Base-by-base conservation (phyloP, 2,888 invertebrate genomes). In the Actias luna region DNA sequence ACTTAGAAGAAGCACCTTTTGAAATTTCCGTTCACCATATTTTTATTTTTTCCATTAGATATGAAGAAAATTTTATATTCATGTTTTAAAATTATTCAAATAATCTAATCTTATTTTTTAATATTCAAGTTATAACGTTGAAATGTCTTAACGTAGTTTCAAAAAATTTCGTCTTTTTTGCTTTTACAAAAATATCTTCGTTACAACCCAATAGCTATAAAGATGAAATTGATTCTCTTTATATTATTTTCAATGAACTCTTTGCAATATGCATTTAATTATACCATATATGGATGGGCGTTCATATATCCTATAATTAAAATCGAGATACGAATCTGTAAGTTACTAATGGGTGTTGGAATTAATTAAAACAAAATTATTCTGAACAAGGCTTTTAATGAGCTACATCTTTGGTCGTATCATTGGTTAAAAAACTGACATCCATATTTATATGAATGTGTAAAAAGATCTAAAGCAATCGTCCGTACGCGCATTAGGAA, bases 381-480 rank as follows among this genome's bases (percentile, higher is more conserved):
- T 84, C 85, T 83, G 84, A 91, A 92, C 90, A 89, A 89, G 79
- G 80, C 78, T 92, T 59, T 92, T 92, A 92, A 84, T 93, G 82
- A 84, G 82, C 92, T 92, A 92, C 88, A 85, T 94, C 94, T 94
- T 94, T 94, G 94, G 94, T 94, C 94, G 92, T 93, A 94, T 94
- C 94, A 94, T 94, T 94, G 94, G 94, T 94, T 94, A 88, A 74
- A 84, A 83, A 83, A 78, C 82, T 73, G 82, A 82, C 85, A 80
- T 83, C 74, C 66, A 75, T 77, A 76, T 79, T 73, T 68, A 76
- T 74, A 79, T 68, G 75, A 72, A 77, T 71, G 75, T 72, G 73
- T 72, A 67, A 31, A 64, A 64, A 66, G 66, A 68, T 67, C 73
- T 67, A 70, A 78, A 75, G 58, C 69, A 74, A 68, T 69, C 66